Percentiles rank a stretch among this genome's conserved stretches.
Evolutionary conservation across 2,888 invertebrate species (phyloP).

Genomic region (Agelastica alni): DNA sequence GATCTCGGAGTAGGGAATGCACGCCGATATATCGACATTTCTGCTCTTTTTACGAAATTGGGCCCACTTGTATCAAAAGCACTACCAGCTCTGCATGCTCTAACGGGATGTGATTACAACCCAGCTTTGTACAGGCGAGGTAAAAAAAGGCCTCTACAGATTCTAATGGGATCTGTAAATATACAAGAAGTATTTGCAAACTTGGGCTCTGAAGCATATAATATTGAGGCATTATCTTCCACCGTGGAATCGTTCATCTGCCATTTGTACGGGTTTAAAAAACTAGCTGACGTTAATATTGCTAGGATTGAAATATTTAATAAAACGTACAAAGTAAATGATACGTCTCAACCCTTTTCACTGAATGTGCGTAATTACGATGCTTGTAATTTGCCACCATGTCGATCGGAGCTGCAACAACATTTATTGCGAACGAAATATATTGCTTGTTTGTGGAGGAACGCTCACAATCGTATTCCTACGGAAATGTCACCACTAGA

Average conservation of each 20-base stretch:
- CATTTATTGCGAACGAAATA: not conserved
- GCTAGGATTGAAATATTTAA: conserved; percentile 34
- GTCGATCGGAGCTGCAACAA: conserved; percentile 30
- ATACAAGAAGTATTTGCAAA: too few relatives aligned
- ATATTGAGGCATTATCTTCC: not conserved
- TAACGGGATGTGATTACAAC: conserved; percentile 34
- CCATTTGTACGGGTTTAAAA: conserved; percentile 37
- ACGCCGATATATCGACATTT: conserved; percentile 35
- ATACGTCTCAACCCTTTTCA: conserved; percentile 36
- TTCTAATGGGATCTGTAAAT: too few relatives aligned
- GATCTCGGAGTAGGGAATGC: conserved; percentile 28
- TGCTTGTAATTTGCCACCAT: conserved; percentile 38
- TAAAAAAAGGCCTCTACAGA: conserved; percentile 19
- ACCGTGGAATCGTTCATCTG: conserved; percentile 26
- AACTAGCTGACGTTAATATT: conserved; percentile 35
- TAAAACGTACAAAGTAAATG: conserved; percentile 42
- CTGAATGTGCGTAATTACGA: conserved; percentile 40
- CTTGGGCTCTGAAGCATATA: not conserved
- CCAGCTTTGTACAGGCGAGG: conserved; percentile 27
- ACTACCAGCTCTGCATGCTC: conserved; percentile 33
- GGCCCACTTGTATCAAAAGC: conserved; percentile 25
- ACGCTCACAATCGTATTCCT: too few relatives aligned
- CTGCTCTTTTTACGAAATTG: conserved; percentile 31
- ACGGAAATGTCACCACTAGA: too few relatives aligned
- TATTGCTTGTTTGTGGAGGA: not conserved